phyloP scores from a whole-genome alignment of 2,113 vertebrate species.

The Tragelaphus buxtoni region DNA sequence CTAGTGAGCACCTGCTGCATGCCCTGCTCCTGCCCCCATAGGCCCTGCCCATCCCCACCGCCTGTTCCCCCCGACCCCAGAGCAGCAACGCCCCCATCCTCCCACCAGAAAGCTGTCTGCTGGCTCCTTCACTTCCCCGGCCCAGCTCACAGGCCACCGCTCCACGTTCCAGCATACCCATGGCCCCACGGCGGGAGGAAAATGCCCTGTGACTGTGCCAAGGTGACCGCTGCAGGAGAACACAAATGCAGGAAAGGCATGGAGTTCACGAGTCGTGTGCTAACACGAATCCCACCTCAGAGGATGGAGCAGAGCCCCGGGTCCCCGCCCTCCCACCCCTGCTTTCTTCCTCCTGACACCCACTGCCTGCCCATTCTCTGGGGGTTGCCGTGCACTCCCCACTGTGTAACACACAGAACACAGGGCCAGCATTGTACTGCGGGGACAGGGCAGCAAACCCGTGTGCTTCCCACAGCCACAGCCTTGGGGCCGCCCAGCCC shows the following conservation, averaged over 20 bases:
- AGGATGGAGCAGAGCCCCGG: not conserved
- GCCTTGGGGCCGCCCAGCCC: not conserved
- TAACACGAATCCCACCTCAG: not conserved
- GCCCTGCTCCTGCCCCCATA: not conserved
- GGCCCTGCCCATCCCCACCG: fast-evolving
- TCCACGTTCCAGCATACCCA: not conserved
- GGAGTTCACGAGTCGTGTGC: no score
- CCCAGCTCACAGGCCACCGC: not conserved
- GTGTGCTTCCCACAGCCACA: fast-evolving
- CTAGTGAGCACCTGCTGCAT: not conserved
- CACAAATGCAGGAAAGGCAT: not conserved
- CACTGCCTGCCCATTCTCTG: not conserved
- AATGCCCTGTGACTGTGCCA: not conserved
- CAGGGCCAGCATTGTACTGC: not conserved
- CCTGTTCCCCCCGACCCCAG: not conserved
- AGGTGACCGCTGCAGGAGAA: not conserved
- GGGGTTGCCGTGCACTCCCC: not conserved
- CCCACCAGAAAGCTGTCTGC: not conserved
- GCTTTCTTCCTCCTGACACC: not conserved
- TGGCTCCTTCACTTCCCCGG: not conserved
- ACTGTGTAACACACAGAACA: not conserved
- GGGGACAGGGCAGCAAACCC: not conserved
- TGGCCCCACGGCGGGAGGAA: not conserved
- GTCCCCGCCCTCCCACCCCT: not conserved
- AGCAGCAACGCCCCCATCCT: not conserved